Evolutionary conservation across 2,113 vertebrate species (phyloP), one percentile per base, ranked within the genome.

Genomic region (Taurulus bubalis): DNA sequence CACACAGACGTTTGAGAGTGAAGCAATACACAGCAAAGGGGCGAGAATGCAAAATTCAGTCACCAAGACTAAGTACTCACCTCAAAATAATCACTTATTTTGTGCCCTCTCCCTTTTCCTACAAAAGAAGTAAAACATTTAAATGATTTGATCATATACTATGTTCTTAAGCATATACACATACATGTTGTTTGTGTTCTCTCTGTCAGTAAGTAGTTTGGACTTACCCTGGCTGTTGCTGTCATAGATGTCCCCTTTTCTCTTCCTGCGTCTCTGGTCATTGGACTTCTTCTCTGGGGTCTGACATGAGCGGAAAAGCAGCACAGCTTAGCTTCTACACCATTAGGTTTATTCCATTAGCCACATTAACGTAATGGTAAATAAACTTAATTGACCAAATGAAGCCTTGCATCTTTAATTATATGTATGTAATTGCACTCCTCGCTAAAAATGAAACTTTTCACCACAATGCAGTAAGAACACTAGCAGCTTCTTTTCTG

Each of bases 81-180:
- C 96, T 99, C 98, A 94, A 97, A 98, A 92, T 98, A 99, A 93
- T 99, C 97, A 85, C 95, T 97, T 91, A 97, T 96, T 96, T 98
- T 99, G 92, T 97, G 96, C 87, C 94, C 96, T 93, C 96, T 96
- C 90, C 96, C 96, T 94, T 98, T 99, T 82, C 96, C 97, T 99
- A 88, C 9, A 84, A 82, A 20, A 34, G 36, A 18, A 49, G 12
- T 15, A 32, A 72, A 7, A 22, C 65, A 16, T 34, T 30, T 16
- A 18, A 5, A 14, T 51, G 9, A 76, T 26, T 24, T 58, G 2
- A 30, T 71, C 2, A 0, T n/a, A 2, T 16, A 11, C 6, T 24
- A 36, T 34, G 22, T 20, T 62, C 15, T 1, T 14, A 30, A 62
- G 26, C 18, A 63, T 73, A 15, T 12, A 18, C 6, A 47, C 4